Percentiles rank a stretch among this genome's conserved stretches.
Evolutionary conservation across 2,888 invertebrate species (phyloP).

Genomic region (Macrosiphum euphorbiae): DNA sequence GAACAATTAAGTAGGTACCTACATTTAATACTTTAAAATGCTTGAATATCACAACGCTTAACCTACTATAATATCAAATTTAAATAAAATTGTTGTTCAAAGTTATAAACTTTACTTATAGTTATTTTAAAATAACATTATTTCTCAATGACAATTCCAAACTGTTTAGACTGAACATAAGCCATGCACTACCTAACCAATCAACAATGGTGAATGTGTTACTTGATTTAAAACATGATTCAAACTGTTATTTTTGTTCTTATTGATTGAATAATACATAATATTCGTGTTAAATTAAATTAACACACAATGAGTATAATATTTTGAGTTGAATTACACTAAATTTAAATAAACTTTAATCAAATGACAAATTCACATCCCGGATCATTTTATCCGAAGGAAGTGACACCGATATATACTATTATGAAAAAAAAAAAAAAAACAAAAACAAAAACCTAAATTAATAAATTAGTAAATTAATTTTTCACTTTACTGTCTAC

Average conservation of each 20-base stretch:
- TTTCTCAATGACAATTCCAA: background rate
- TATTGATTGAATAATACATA: background rate
- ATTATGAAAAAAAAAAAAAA: background rate
- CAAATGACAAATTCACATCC: background rate
- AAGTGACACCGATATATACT: background rate
- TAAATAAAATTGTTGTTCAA: background rate
- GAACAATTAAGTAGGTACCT: background rate
- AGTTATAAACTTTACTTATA: background rate
- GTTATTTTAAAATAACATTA: background rate
- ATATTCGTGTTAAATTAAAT: background rate
- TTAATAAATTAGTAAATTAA: background rate
- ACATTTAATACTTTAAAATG: background rate
- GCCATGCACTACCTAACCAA: background rate
- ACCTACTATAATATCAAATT: background rate
- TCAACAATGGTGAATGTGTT: background rate
- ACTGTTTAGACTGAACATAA: background rate
- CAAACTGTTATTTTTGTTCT: background rate
- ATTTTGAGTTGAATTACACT: background rate
- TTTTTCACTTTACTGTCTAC: background rate
- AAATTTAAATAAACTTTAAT: background rate
- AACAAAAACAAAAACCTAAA: background rate
- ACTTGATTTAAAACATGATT: no score
- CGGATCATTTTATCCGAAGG: fast-evolving
- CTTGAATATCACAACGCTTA: background rate
- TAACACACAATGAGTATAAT: background rate